Evolutionary conservation across 1,140 invertebrate species (phyloP).

Genomic region (Drosophila hydei): DNA sequence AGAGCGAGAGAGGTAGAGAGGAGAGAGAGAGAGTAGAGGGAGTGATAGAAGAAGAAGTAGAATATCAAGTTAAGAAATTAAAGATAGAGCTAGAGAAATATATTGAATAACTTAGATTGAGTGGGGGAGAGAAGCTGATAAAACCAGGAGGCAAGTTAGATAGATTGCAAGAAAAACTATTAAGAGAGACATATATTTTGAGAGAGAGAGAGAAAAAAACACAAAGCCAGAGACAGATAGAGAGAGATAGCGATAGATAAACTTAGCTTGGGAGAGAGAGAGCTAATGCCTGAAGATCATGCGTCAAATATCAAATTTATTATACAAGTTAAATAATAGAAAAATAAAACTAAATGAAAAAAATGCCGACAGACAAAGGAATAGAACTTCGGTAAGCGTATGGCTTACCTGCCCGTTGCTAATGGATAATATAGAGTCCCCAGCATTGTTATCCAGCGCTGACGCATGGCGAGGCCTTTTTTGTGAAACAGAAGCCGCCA

Average conservation of each 20-base stretch:
- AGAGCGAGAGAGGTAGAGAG: neutral
- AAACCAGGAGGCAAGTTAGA: too few relatives aligned
- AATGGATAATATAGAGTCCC: neutral
- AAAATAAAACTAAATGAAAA: neutral
- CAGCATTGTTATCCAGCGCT: slow-evolving; percentile 1
- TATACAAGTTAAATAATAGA: neutral
- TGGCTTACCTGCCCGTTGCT: neutral
- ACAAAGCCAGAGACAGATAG: too few relatives aligned
- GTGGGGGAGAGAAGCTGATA: too few relatives aligned
- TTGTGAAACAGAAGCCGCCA: slow-evolving; percentile 8
- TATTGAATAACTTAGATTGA: too few relatives aligned
- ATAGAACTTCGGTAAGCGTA: neutral
- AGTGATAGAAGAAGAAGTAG: neutral
- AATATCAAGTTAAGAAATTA: neutral
- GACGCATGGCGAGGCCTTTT: slow-evolving; percentile 8
- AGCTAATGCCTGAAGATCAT: too few relatives aligned
- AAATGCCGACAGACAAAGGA: slow-evolving; percentile 3
- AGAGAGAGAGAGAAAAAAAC: too few relatives aligned
- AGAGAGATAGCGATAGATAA: too few relatives aligned
- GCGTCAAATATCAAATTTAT: neutral
- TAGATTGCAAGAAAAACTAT: too few relatives aligned
- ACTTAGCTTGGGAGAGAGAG: too few relatives aligned
- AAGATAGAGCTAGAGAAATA: too few relatives aligned
- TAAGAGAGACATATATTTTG: too few relatives aligned
- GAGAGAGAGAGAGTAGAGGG: neutral